Conservation (phyloP, 92 coral and sea anemone species). For the Palythoa grandiflora region DNA sequence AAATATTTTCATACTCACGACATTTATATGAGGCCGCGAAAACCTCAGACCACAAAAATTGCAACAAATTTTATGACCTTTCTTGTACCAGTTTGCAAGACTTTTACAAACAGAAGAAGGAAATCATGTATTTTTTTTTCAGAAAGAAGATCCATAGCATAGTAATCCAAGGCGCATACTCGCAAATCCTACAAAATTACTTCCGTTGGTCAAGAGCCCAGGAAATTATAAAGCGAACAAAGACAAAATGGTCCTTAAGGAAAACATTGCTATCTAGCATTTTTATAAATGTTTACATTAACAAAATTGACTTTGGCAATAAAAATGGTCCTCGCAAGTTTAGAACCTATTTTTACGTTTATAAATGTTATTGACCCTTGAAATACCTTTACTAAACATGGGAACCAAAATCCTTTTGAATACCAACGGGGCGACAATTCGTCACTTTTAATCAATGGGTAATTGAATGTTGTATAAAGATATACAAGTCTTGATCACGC, state of each 20-base stretch:
- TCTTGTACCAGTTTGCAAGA: neutral
- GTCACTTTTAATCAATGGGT: neutral
- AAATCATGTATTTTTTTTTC: neutral
- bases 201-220: slow-evolving; percentile 49
- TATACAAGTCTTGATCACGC: slow-evolving; percentile 11
- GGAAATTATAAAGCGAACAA: slow-evolving; percentile 28
- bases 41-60: neutral
- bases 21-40: neutral
- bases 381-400: neutral
- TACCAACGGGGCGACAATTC: neutral
- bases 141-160: neutral
- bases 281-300: slow-evolving; percentile 42
- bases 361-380: slow-evolving; percentile 13
- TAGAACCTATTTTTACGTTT: neutral
- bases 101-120: neutral
- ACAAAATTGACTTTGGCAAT: slow-evolving; percentile 20
- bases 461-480: neutral
- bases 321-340: neutral
- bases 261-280: slow-evolving; percentile 37
- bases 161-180: neutral
- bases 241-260: slow-evolving; percentile 36
- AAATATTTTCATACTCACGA: neutral
- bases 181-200: slow-evolving; percentile 37
- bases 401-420: neutral
- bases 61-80: neutral